Conservation (phyloP, 2,797 vertebrate genomes). For the Coregonus ussuriensis region DNA sequence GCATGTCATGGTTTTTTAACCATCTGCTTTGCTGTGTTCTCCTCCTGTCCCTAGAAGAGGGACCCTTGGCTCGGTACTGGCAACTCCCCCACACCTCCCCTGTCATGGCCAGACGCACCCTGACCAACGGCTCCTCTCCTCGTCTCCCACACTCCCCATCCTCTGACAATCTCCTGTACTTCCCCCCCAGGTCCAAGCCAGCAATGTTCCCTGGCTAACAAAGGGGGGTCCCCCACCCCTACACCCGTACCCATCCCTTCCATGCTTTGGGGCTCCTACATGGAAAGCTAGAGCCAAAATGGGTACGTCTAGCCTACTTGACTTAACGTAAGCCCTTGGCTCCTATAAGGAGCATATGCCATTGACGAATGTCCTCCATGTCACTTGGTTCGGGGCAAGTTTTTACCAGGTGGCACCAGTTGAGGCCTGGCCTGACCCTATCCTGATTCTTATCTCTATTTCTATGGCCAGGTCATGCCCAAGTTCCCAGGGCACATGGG, state of each 20-base stretch:
- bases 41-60: conserved; percentile 23
- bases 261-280: conserved; percentile 24
- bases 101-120: neutral
- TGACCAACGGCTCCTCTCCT: conserved; percentile 13
- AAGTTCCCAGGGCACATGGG: conserved; percentile 66
- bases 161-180: conserved; percentile 38
- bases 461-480: conserved; percentile 58
- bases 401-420: too few relatives aligned
- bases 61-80: conserved; percentile 32
- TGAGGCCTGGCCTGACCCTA: neutral
- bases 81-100: neutral
- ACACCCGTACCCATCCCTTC: conserved; percentile 31
- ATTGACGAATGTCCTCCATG: neutral
- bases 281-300: conserved; percentile 27
- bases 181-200: conserved; percentile 20
- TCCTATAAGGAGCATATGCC: neutral
- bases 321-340: neutral
- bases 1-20: too few relatives aligned
- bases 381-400: neutral
- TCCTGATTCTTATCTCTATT: neutral
- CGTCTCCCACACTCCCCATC: conserved; percentile 22
- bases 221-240: conserved; percentile 7
- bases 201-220: neutral
- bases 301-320: conserved; percentile 48
- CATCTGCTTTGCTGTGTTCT: conserved; percentile 2